Base-by-base conservation (phyloP, 2,888 invertebrate genomes). In the Orthosia incerta region DNA sequence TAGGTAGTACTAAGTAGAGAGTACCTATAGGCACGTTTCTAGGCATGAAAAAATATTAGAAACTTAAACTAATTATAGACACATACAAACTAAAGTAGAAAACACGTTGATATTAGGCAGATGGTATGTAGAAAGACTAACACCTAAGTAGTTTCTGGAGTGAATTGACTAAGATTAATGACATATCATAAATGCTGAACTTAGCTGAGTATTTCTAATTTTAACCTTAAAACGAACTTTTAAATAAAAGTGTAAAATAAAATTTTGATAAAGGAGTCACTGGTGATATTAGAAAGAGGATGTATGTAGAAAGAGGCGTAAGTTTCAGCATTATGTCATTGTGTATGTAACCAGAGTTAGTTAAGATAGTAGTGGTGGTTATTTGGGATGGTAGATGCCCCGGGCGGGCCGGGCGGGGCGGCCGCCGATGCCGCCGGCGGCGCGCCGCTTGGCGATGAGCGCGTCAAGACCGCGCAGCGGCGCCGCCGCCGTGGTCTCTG, bases 381-480 rank as follows among this genome's bases (percentile, higher is more conserved):
- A 92, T 89, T 91, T 91, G 71, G 88, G 90, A 76, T 79, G 87
- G 76, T 87, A 88, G 69, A 86, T 91, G 72, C 93, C 92, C 45
- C 95, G 82, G 3, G 92, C 93, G 57, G 95, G 95, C 63, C 95
- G 87, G 48, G 89, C 91, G 7, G 94, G 95, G 9, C 95, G 83
- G 45, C 89, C 89, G 45, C 94, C 94, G 67, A 92, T 89, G 63
- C 94, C 94, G 59, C 93, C 94, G 46, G 97, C 97, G 87, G 98
- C 96, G 90, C 98, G 97, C 85, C 98, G 96, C 62, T 98, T 97
- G 4, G 98, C 98, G 63, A 98, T 94, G 50, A 98, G 95, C 55
- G 98, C 97, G 86, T 97, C 97, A 0, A 98, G 93, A 0, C 98
- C 98, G 76, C 97, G 96, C 48, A 98, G 97, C 71, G 96, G 96